Base-by-base conservation (phyloP, 2,113 vertebrate species). In the Reinhardtius hippoglossoides region DNA sequence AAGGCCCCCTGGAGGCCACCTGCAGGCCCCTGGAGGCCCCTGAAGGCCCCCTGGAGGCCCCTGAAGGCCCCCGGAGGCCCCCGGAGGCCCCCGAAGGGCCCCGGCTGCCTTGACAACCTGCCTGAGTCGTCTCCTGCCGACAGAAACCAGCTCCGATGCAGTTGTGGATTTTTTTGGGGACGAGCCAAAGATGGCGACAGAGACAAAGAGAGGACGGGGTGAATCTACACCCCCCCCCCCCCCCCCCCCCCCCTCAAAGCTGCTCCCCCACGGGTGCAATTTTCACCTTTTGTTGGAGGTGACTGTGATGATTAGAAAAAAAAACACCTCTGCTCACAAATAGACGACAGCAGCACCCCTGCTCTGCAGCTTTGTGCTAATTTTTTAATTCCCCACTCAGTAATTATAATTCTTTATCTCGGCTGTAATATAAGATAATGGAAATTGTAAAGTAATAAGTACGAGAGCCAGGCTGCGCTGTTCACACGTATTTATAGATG, bases 211-310 rank as follows among this genome's bases (percentile, higher is more conserved):
- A 16, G 74, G 31, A 7, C 6, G 31, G 63, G 67, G 59, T 31
- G 69, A 55, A 54, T 54, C 73, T 54, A 21, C 81, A 50, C 76
- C 46, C 2, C 15, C 44, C 44, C 16, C 23, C 59, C 48, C 48
- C 18, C 4, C 48, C 67, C 52, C 12, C 6, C 61, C 67, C 46
- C 59, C 63, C 75, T 9, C 37, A 35, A 70, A 87, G 79, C 71
- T 71, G 69, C 52, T 66, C 46, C 87, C 83, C 71, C 81, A 74
- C 23, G 85, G 84, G 87, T 85, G 82, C 78, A 89, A 91, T 91
- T 91, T 85, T 87, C 89, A 89, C 89, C 87, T 91, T 87, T 78
- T 66, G 72, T 75, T 66, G 67, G 72, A 90, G 71, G 83, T 76
- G 83, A 89, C 48, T 78, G 71, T 0, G 18, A 54, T 60, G 27